Conservation (phyloP, 2,888 invertebrate genomes). For the Mylabris sibirica region DNA sequence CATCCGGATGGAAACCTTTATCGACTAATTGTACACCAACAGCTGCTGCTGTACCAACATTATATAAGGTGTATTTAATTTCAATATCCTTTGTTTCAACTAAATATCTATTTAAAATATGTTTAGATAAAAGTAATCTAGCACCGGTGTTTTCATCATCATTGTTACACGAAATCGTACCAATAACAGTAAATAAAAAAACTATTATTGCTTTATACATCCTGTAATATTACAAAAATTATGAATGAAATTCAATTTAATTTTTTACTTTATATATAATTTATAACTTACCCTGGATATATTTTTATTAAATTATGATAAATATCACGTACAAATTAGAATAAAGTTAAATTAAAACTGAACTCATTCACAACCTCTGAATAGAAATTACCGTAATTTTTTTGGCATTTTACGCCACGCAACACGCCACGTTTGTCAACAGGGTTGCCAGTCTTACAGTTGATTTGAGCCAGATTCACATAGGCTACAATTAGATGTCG, state of each 20-base stretch:
- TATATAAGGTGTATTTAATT: slow-evolving; percentile 92
- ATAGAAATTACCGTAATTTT: slow-evolving; percentile 3
- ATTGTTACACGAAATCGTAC: slow-evolving; percentile 59
- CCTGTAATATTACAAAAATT: slow-evolving; percentile 28
- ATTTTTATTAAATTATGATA: neutral
- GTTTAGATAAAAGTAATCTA: slow-evolving; percentile 88
- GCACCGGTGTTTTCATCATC: slow-evolving; percentile 79
- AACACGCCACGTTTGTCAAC: slow-evolving; percentile 10
- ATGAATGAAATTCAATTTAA: slow-evolving; percentile 19
- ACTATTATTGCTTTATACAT: slow-evolving; percentile 43
- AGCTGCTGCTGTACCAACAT: slow-evolving; percentile 91
- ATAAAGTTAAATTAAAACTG: neutral
- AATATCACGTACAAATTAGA: neutral
- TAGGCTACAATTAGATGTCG: too few relatives aligned
- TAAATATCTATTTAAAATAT: slow-evolving; percentile 93
- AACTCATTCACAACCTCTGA: neutral
- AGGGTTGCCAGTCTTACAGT: too few relatives aligned
- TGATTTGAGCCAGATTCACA: too few relatives aligned
- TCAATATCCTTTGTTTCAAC: slow-evolving; percentile 97
- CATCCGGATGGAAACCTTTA: slow-evolving; percentile 89
- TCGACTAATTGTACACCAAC: slow-evolving; percentile 89
- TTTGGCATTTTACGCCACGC: slow-evolving; percentile 14
- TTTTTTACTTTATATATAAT: neutral
- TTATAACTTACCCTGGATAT: slow-evolving; percentile 10
- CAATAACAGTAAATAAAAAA: slow-evolving; percentile 41